Evolutionary conservation across 2,797 vertebrate genomes (phyloP), one percentile per base, ranked within the genome.

Genomic region (Anisognathus igniventris): DNA sequence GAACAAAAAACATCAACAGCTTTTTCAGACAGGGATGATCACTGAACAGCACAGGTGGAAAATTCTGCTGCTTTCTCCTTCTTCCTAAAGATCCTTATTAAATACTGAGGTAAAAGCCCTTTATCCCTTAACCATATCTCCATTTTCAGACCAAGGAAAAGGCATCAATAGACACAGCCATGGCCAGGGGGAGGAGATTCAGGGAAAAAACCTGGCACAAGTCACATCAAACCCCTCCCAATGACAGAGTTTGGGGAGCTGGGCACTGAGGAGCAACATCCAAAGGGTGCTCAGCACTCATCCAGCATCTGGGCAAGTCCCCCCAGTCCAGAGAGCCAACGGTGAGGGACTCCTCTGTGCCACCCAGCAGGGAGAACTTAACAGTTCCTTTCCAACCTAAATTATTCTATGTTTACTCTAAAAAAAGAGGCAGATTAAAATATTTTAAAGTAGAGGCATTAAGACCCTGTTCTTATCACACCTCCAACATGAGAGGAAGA

Each of bases 1-100:
- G 78, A 92, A 95, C 70, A 95, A 22, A 22, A 23, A 91, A 89
- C 33, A 56, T 88, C 61, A 82, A 4, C 37, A 61, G 20, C 50
- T 86, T 61, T 68, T 70, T 88, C 53, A 91, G 50, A 44, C 13
- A 37, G 56, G 21, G 35, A 42, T 16, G 68, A 73, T 14, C 47
- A 56, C 24, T 33, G 37, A 50, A 24, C 20, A 74, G 40, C 65
- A 80, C 45, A 57, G 22, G 24, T 50, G 31, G 60, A 48, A 62
- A 82, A 16, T 8, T 10, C 44, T 54, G 19, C 20, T 35, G 16
- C 12, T 76, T n/a, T 31, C 31, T 72, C 30, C 70, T 82, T 47
- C 61, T 64, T 64, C n/a, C 22, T 13, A 37, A 33, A 51, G 14
- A 51, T 62, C 9, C 14, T 42, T 28, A 23, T 40, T 23, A 42